A percentile compares a stretch with the other conserved stretches of the same genome.
Evolutionary conservation across 2,113 vertebrate genomes (phyloP).

Genomic region (Callaeas wilsoni): DNA sequence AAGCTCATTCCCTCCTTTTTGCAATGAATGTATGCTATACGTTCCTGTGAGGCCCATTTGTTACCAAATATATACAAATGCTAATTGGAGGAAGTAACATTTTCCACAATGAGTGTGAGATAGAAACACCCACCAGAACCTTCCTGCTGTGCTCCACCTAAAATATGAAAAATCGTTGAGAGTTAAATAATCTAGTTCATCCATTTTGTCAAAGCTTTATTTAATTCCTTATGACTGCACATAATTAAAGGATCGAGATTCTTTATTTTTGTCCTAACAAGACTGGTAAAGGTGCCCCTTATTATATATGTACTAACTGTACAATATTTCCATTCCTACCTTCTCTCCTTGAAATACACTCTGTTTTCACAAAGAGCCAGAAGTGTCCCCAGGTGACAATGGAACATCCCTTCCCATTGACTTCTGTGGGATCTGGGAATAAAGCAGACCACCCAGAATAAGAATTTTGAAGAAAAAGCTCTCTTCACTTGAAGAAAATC

Average conservation of each 20-base stretch:
- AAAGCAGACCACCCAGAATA: constrained; percentile 33
- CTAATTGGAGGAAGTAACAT: neutral
- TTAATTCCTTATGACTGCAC: neutral
- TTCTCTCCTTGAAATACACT: neutral
- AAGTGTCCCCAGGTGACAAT: neutral
- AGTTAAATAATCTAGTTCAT: neutral
- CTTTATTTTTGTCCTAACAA: neutral
- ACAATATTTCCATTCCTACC: neutral
- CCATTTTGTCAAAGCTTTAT: neutral
- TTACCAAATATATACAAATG: neutral
- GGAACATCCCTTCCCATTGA: neutral
- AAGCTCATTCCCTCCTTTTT: neutral
- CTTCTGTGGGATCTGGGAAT: neutral
- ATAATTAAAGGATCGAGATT: neutral
- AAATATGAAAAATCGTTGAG: neutral
- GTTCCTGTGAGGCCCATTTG: neutral
- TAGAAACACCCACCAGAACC: neutral
- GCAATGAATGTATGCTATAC: neutral
- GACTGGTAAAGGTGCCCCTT: neutral
- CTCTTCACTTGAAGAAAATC: neutral
- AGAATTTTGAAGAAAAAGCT: neutral
- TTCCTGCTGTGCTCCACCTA: neutral
- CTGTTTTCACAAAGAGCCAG: neutral
- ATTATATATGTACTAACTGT: neutral
- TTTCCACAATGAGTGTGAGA: neutral